Evolutionary conservation across 2,797 vertebrate genomes (phyloP).

Genomic region (Nannoperca australis): DNA sequence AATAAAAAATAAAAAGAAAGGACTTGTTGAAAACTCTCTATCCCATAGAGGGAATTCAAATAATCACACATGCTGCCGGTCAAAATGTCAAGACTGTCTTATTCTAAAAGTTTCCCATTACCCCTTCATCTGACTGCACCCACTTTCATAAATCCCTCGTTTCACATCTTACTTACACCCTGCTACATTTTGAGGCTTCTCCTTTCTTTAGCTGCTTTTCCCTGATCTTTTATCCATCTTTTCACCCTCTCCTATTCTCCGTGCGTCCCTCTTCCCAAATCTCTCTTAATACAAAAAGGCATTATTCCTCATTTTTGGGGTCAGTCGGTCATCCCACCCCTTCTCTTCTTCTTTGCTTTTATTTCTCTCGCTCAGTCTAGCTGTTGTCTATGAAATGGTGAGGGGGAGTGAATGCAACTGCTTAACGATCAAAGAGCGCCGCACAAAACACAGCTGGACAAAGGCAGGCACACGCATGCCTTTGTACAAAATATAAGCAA

Average conservation of each 20-base stretch:
- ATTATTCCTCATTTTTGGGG: slow-evolving; percentile 48
- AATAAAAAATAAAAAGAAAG: background rate
- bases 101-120: slow-evolving; percentile 24
- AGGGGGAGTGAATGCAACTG: slow-evolving; percentile 57
- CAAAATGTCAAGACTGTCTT: slow-evolving; percentile 34
- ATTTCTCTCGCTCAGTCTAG: slow-evolving; percentile 33
- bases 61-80: slow-evolving; percentile 4
- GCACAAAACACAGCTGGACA: slow-evolving; percentile 38
- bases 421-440: slow-evolving; percentile 62
- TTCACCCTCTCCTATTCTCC: slow-evolving; percentile 14
- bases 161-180: slow-evolving; percentile 39
- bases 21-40: slow-evolving; percentile 1
- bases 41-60: slow-evolving; percentile 25
- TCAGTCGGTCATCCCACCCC: slow-evolving; percentile 25
- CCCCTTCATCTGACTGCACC: slow-evolving; percentile 15
- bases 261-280: slow-evolving; percentile 32
- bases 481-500: slow-evolving; percentile 3
- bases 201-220: slow-evolving; percentile 6
- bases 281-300: slow-evolving; percentile 31
- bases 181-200: slow-evolving; percentile 30
- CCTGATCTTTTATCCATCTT: slow-evolving; percentile 19
- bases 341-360: slow-evolving; percentile 37
- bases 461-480: slow-evolving; percentile 6
- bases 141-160: slow-evolving; percentile 45
- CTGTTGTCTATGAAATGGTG: slow-evolving; percentile 69